Conservation (phyloP, 2,888 invertebrate genomes). For the Diarsia rubi region DNA sequence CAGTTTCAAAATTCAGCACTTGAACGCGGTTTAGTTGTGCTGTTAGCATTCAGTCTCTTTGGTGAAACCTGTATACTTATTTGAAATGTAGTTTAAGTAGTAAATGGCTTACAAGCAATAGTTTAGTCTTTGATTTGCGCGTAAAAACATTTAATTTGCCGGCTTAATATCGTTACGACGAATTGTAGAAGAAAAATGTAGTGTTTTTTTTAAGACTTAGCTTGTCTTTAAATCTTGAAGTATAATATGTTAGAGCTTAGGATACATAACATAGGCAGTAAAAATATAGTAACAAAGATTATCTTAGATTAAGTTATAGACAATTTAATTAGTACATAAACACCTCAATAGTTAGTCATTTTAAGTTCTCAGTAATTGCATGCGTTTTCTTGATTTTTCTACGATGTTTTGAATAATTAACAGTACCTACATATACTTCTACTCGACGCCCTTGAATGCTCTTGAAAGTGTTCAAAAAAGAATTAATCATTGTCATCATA, state of each 20-base stretch:
- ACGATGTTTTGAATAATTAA: conserved; percentile 49
- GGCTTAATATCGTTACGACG: neutral
- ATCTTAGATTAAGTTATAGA: neutral
- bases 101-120: neutral
- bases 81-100: conserved; percentile 19
- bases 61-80: neutral
- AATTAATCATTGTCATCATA: neutral
- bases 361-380: conserved; percentile 43
- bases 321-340: neutral
- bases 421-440: conserved; percentile 16
- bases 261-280: neutral
- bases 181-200: neutral
- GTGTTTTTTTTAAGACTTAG: neutral
- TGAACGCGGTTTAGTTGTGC: neutral
- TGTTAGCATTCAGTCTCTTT: neutral
- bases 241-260: conserved; percentile 1
- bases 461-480: neutral
- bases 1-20: neutral
- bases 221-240: neutral
- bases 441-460: neutral
- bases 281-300: neutral
- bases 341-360: neutral
- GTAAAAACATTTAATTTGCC: conserved; percentile 1
- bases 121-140: neutral
- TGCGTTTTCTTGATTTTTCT: conserved; percentile 37